Conservation (phyloP, 2,888 invertebrate species). For the Diadromus collaris region DNA sequence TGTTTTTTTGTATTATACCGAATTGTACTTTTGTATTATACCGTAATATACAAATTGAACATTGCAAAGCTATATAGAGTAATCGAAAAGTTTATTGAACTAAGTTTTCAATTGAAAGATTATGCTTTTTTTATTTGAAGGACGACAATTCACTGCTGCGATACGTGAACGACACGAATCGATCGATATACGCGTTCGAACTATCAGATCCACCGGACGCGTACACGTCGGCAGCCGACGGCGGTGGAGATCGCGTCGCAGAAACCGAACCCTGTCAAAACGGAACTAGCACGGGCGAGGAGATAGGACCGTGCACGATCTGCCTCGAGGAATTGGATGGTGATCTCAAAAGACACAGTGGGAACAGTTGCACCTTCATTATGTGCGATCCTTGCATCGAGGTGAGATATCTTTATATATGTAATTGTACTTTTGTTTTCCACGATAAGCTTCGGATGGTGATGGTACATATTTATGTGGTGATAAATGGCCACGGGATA, state of each 20-base stretch:
- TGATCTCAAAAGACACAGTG: slow-evolving; percentile 82
- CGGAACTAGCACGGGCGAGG: slow-evolving; percentile 71
- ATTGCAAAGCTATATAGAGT: background rate
- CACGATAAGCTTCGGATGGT: background rate
- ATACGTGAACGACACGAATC: slow-evolving; percentile 81
- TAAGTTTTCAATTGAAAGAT: background rate
- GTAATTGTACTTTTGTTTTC: background rate
- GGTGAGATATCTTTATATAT: slow-evolving; percentile 75
- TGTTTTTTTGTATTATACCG: background rate
- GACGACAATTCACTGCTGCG: slow-evolving; percentile 82
- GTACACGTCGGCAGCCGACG: slow-evolving; percentile 67
- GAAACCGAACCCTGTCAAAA: slow-evolving; percentile 70
- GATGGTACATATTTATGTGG: background rate
- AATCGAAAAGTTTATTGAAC: background rate
- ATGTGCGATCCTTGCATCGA: slow-evolving; percentile 83
- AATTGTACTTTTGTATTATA: background rate
- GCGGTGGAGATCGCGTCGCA: slow-evolving; percentile 69
- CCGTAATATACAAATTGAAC: background rate
- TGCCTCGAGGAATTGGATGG: slow-evolving; percentile 83
- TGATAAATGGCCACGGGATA: background rate
- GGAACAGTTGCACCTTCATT: slow-evolving; percentile 82
- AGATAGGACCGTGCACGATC: slow-evolving; percentile 81
- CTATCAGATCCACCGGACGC: slow-evolving; percentile 77
- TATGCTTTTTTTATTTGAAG: slow-evolving; percentile 71
- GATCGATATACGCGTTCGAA: slow-evolving; percentile 81